These are phyloP conservation scores for Chorisops tibialis DNA, from an alignment of 2,888 invertebrate species.

Conservation along the genomic window DNA sequence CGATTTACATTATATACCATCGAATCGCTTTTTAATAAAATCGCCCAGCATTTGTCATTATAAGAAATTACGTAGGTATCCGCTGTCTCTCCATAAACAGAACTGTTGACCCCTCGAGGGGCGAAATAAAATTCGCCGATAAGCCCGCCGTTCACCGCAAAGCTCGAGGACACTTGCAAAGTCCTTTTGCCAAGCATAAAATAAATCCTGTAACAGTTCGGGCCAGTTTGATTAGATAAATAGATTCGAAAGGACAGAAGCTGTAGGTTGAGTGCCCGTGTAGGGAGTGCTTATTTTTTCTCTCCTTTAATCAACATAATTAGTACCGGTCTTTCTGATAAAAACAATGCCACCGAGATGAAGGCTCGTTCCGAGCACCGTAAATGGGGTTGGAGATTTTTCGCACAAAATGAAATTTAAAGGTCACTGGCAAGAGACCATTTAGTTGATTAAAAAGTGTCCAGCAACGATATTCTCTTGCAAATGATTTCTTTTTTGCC, in stretches of 20 bases:
- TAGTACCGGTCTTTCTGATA: neutral
- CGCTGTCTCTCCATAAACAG: too few species aligned
- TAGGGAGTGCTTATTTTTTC: too few species aligned
- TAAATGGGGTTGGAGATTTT: neutral
- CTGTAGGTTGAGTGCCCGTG: neutral
- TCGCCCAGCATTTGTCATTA: too few species aligned
- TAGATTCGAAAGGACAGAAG: neutral
- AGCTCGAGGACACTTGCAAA: too few species aligned
- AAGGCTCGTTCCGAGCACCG: neutral
- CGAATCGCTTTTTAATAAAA: too few species aligned
- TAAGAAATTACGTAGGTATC: too few species aligned
- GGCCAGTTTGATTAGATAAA: neutral
- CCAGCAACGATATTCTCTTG: neutral
- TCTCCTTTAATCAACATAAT: constrained; percentile 21
- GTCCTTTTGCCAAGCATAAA: too few species aligned
- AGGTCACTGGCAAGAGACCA: constrained; percentile 7
- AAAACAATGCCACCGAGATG: constrained; percentile 10
- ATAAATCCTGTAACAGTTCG: too few species aligned
- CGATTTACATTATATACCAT: too few species aligned
- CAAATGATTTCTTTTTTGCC: neutral
- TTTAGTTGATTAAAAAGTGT: constrained; percentile 15
- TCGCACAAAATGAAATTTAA: constrained; percentile 3
- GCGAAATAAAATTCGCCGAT: too few species aligned
- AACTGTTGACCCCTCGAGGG: too few species aligned
- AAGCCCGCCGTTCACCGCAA: too few species aligned